phyloP scores from a whole-genome alignment of 1,140 invertebrate species.

The Ips typographus region DNA sequence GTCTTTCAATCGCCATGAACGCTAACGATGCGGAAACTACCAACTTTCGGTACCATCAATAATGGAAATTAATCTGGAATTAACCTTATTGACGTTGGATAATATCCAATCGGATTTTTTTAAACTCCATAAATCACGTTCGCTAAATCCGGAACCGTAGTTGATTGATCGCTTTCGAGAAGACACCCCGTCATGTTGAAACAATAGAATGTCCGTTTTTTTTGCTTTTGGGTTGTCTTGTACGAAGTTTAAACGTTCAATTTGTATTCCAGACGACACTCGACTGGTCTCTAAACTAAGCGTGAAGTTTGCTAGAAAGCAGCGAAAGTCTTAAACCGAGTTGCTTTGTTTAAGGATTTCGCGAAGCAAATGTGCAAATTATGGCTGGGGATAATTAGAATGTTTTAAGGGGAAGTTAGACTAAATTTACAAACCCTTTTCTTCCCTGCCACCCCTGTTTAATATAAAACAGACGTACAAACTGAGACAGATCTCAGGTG shows the following conservation, averaged over 20 bases:
- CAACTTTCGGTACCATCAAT: background rate
- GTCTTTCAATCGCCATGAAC: too few relatives aligned
- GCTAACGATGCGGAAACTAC: conserved; percentile 3
- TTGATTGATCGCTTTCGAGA: conserved; percentile 2
- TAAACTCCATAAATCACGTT: conserved; percentile 13
- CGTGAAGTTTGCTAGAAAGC: background rate
- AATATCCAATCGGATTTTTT: conserved; percentile 14
- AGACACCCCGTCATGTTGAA: conserved; percentile 5
- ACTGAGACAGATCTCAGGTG: too few relatives aligned
- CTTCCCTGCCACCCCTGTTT: too few relatives aligned
- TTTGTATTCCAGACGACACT: too few relatives aligned
- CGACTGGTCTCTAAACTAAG: too few relatives aligned
- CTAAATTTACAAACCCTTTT: too few relatives aligned
- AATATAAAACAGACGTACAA: too few relatives aligned
- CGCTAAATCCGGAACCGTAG: background rate
- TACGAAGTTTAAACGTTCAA: background rate
- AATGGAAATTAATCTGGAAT: conserved; percentile 3
- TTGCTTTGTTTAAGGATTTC: conserved; percentile 4
- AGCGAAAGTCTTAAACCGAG: background rate
- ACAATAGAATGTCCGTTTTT: conserved; percentile 5
- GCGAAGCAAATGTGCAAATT: conserved; percentile 1
- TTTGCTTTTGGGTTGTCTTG: too few relatives aligned
- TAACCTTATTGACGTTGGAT: conserved; percentile 14
- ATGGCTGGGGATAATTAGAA: background rate
- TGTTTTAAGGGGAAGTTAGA: too few relatives aligned